phyloP scores from a whole-genome alignment of 1,140 invertebrate species.

The Sycophaga agraensis region DNA sequence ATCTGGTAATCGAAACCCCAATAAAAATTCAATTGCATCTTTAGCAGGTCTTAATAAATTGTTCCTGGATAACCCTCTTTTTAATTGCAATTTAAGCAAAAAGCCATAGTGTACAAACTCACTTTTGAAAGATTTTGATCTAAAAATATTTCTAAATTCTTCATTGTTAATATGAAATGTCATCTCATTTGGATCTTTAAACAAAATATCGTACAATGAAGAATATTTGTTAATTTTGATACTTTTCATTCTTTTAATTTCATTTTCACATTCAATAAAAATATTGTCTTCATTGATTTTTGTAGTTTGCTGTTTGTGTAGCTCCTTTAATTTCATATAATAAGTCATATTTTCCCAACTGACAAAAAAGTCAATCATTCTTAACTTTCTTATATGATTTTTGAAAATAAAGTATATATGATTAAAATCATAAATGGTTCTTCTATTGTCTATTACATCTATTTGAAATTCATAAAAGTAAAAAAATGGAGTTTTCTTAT shows the following conservation, averaged over 20 bases:
- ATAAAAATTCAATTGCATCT: not conserved
- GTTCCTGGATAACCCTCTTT: not conserved
- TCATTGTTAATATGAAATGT: slow-evolving; percentile 10
- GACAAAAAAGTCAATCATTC: slow-evolving; percentile 1
- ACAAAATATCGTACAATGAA: no score
- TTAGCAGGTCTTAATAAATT: not conserved
- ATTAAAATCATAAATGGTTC: not conserved
- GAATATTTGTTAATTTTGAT: no score
- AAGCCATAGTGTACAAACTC: slow-evolving; percentile 6
- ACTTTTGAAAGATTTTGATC: slow-evolving; percentile 10
- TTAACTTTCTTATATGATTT: slow-evolving; percentile 1
- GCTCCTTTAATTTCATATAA: not conserved
- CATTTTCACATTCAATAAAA: no score
- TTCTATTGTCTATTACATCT: not conserved
- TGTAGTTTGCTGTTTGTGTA: not conserved
- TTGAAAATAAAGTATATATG: slow-evolving; percentile 8
- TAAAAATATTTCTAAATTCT: not conserved
- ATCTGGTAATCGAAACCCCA: slow-evolving; percentile 3
- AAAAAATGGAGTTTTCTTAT: slow-evolving; percentile 2
- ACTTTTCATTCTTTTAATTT: no score
- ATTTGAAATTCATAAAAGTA: slow-evolving; percentile 9
- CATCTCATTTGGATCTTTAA: no score
- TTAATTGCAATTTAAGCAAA: slow-evolving; percentile 1
- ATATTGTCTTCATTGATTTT: not conserved
- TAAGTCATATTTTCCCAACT: slow-evolving; percentile 2